Base-by-base conservation (phyloP, 2,113 vertebrate species). In the Burhinus oedicnemus region DNA sequence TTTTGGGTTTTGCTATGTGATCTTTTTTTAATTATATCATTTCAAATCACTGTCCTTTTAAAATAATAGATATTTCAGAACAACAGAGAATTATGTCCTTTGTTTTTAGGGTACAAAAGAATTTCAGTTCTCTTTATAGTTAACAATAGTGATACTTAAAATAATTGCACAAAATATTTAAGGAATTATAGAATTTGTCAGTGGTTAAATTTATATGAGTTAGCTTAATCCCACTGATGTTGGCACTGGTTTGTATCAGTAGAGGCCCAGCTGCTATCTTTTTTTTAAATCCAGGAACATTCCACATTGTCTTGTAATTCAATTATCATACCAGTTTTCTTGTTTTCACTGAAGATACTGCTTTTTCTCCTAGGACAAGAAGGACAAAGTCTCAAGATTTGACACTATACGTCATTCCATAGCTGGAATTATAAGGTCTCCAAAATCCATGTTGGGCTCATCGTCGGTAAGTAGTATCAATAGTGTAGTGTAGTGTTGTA, bases 371-470 rank as follows among this genome's bases (percentile, higher is more conserved):
- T 96, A 99, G 99, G 99, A 99, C 83, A 99, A 99, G 88, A 99
- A 99, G 88, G 99, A 99, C 90, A 99, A 97, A 76, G 97, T 99
- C n/a, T 99, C 99, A 71, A 99, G 99, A 87, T 99, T 99, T 89
- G 99, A 99, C 92, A 99, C 99, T 15, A 98, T 99, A 87, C 99
- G 99, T 34, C 99, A 99, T 95, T 99, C 99, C 83, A 99, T 99
- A 94, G 99, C 99, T 51, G 99, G 99, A 61, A 99, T 99, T 95
- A 99, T 99, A 84, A 98, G 99, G 27, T 98, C 99, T 88, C 99
- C 99, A 81, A 99, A 99, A 97, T 98, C 99, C 47, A 98, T 99
- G 91, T 76, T 99, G 77, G 98, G 98, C 49, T 99, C 99, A 38
- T 99, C 99, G 13, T 98, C 99, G 4, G 99, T 99, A 97, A 99